These are phyloP conservation scores for Caenorhabditis wallacei DNA, from an alignment of 2,888 invertebrate genomes.

Conservation along the genomic window DNA sequence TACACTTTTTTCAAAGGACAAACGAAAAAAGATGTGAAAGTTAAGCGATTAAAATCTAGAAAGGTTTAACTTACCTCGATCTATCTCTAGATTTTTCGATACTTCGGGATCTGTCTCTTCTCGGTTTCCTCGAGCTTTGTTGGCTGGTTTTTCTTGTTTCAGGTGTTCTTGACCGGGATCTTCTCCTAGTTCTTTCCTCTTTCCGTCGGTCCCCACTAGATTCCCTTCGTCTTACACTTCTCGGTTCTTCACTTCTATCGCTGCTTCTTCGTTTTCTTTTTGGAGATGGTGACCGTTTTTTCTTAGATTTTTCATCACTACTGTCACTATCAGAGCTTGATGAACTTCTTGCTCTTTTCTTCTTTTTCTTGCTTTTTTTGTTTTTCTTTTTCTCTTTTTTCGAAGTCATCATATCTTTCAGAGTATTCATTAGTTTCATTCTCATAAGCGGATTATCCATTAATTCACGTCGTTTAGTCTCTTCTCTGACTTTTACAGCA, in stretches of 20 bases:
- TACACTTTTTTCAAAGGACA: no score
- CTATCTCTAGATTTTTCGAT: constrained; percentile 7
- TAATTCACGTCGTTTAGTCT: constrained; percentile 73
- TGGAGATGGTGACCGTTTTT: constrained; percentile 10
- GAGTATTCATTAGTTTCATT: constrained; percentile 74
- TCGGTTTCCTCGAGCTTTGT: constrained; percentile 18
- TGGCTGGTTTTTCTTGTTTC: constrained; percentile 36
- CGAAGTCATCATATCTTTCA: constrained; percentile 71
- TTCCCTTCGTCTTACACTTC: constrained; percentile 37
- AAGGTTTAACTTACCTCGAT: background rate
- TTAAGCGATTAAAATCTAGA: no score
- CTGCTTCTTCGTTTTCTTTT: constrained; percentile 34
- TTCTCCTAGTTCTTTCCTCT: background rate
- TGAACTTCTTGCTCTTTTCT: constrained; percentile 49
- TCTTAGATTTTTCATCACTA: constrained; percentile 21
- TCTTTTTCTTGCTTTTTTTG: constrained; percentile 48
- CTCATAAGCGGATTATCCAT: constrained; percentile 79
- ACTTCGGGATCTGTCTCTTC: constrained; percentile 22
- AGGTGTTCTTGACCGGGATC: constrained; percentile 19
- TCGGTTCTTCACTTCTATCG: constrained; percentile 38
- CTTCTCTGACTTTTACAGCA: constrained; percentile 79
- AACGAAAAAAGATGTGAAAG: no score
- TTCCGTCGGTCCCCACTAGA: constrained; percentile 9
- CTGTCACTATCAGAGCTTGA: constrained; percentile 24
- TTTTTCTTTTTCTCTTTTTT: constrained; percentile 62